Evolutionary conservation across 2,888 invertebrate genomes (phyloP), one percentile per base, ranked within the genome.

Genomic region (Lasioglossum morio): DNA sequence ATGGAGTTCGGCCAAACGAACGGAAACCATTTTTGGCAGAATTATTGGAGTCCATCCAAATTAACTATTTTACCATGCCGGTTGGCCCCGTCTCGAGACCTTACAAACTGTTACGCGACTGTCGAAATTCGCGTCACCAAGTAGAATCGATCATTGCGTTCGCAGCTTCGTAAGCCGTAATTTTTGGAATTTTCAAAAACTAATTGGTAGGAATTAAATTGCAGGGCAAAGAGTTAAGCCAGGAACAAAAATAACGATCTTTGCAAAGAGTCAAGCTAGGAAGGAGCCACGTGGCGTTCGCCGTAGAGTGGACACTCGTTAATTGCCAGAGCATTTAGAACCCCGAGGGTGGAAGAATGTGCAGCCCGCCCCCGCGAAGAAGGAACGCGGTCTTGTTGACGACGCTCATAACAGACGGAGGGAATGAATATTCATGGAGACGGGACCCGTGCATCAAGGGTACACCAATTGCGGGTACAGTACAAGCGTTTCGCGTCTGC

Each of bases 371-470:
- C 23, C 69, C 37, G 23, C 37, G 69, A 46, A 63, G 69, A 66
- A 75, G 46, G 16, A 72, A 48, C 70, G 76, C 73, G 69, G 70
- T 53, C 66, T 57, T 85, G 77, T 89, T 90, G 85, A 78, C 73
- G 79, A 73, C 66, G 79, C 63, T 82, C 79, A 74, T 86, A 89
- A 90, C 85, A 80, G 80, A 69, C 37, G 66, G 53, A 46, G 73
- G 34, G 69, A 69, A 83, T 89, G 85, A 90, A 90, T 90, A 90
- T 90, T 89, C 91, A 86, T 81, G 81, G 79, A 79, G 80, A 87
- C 37, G 69, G 19, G 63, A 43, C 48, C 77, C 40, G 57, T 72
- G 74, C 83, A 80, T 82, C 78, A 74, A 72, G 79, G 77, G 72
- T 82, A 79, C 86, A 76, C 84, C 76, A 87, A 87, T 87, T 83